Percentiles rank a stretch among this genome's conserved stretches.
These are phyloP conservation scores for Brachionus rubens DNA, from an alignment of 1,140 invertebrate genomes.

Conservation along the genomic window DNA sequence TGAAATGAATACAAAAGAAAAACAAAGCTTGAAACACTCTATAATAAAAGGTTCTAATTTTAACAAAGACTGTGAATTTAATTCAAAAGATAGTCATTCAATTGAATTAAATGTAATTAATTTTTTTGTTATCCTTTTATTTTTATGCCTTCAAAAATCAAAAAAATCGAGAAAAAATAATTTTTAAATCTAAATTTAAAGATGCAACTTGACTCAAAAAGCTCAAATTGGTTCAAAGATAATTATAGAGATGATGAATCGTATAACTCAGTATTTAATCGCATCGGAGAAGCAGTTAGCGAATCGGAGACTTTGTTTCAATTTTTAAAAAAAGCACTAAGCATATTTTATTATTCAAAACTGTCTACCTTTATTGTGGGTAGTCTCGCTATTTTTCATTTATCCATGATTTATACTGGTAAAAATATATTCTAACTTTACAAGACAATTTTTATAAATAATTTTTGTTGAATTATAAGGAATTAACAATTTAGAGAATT, in stretches of 20 bases:
- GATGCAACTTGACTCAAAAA: slow-evolving; percentile 8
- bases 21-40: background rate
- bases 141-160: background rate
- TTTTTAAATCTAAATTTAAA: background rate
- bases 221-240: background rate
- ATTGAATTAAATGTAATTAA: background rate
- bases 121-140: background rate
- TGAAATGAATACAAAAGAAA: background rate
- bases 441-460: background rate
- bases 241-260: slow-evolving; percentile 63
- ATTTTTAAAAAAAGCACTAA: slow-evolving; percentile 71
- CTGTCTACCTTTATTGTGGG: background rate
- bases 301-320: slow-evolving; percentile 73
- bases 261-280: slow-evolving; percentile 74
- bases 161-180: no score
- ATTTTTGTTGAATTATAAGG: background rate
- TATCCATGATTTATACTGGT: slow-evolving; percentile 21
- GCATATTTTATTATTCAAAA: slow-evolving; percentile 71
- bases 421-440: background rate
- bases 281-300: slow-evolving; percentile 75
- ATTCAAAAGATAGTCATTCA: slow-evolving; percentile 10
- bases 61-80: background rate
- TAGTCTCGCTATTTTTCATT: background rate
- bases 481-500: slow-evolving; percentile 29
- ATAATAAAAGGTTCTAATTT: background rate